These are phyloP conservation scores for Mormyrus iriodes DNA, from an alignment of 2,113 vertebrate genomes.

Conservation along the genomic window DNA sequence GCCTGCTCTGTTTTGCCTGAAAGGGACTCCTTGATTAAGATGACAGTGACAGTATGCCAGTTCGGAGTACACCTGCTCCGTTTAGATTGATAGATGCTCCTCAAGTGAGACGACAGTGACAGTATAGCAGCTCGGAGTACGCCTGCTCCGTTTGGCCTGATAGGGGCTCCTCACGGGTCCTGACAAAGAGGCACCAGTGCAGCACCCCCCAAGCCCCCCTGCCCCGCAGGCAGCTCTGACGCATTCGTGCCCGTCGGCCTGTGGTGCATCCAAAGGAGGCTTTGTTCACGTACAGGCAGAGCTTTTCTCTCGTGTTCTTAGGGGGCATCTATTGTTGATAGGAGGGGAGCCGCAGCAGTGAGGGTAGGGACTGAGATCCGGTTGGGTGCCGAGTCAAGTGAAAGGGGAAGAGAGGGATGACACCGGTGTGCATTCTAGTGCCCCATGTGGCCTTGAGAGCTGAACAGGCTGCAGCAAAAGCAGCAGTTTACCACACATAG, in stretches of 20 bases:
- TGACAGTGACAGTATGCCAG: neutral
- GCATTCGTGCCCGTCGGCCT: constrained; percentile 10
- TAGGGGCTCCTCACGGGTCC: neutral
- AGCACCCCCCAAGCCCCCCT: neutral
- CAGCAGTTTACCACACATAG: neutral
- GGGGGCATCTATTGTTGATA: neutral
- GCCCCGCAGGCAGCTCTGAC: neutral
- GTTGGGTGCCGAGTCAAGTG: constrained; percentile 16
- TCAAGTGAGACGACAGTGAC: neutral
- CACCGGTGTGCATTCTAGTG: neutral
- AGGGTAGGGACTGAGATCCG: constrained; percentile 5
- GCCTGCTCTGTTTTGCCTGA: neutral
- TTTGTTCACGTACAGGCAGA: constrained; percentile 20
- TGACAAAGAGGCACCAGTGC: constrained; percentile 11
- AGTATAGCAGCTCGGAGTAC: no score
- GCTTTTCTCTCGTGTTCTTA: neutral
- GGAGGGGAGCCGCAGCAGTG: constrained; percentile 11
- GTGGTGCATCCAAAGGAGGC: constrained; percentile 18
- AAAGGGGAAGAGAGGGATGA: neutral
- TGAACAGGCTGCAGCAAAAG: neutral
- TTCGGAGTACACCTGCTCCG: neutral
- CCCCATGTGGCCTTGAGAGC: neutral
- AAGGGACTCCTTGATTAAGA: neutral
- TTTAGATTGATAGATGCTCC: neutral
- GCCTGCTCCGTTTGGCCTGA: neutral